Evolutionary conservation across 2,888 invertebrate species (phyloP).

Genomic region (Thelaira solivaga): DNA sequence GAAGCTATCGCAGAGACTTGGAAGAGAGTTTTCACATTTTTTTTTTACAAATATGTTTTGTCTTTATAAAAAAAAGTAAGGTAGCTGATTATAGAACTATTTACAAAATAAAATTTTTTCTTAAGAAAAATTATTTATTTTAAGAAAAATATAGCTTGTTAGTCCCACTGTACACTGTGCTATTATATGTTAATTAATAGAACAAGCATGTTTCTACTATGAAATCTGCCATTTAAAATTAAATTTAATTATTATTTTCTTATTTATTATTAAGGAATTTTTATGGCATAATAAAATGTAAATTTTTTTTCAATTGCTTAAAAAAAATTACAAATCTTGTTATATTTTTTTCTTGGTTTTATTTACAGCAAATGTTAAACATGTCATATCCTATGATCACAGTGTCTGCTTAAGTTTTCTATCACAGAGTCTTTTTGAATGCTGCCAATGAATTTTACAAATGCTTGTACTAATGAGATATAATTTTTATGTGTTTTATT

Average conservation of each 20-base stretch:
- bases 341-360: not conserved
- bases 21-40: too few relatives aligned
- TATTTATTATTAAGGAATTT: not conserved
- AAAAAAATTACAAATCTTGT: not conserved
- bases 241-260: not conserved
- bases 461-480: constrained; percentile 59
- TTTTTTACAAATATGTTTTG: too few relatives aligned
- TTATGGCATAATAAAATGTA: not conserved
- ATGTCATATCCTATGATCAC: constrained; percentile 35
- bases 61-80: too few relatives aligned
- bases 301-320: not conserved
- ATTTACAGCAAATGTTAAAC: constrained; percentile 14
- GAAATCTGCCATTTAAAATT: not conserved
- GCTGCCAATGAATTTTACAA: constrained; percentile 57
- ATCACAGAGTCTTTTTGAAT: constrained; percentile 23
- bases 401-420: constrained; percentile 18
- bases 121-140: too few relatives aligned
- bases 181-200: too few relatives aligned
- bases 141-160: too few relatives aligned
- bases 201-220: too few relatives aligned
- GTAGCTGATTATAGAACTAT: too few relatives aligned
- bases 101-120: too few relatives aligned
- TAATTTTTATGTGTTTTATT: constrained; percentile 28
- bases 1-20: too few relatives aligned
- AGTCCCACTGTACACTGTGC: too few relatives aligned